These are phyloP conservation scores for Heliconius hortense DNA, from an alignment of 2,888 invertebrate genomes.

Conservation along the genomic window DNA sequence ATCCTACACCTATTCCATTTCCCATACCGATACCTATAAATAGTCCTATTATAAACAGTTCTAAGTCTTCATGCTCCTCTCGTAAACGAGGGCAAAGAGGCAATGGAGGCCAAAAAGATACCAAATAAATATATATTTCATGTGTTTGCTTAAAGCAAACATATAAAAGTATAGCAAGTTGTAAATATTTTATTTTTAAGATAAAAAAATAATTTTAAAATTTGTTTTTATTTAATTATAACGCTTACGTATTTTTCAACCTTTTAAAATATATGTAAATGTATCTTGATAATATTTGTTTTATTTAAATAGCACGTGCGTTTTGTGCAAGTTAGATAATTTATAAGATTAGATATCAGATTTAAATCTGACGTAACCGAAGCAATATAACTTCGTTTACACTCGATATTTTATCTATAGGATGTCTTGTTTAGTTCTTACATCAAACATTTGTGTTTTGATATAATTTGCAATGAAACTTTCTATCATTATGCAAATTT, in stretches of 20 bases:
- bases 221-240: neutral
- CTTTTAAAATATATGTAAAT: constrained; percentile 5
- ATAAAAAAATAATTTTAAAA: constrained; percentile 13
- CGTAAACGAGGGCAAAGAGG: constrained; percentile 36
- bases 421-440: constrained; percentile 23
- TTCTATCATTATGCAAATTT: constrained; percentile 25
- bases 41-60: constrained; percentile 50
- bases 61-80: constrained; percentile 38
- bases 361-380: constrained; percentile 45
- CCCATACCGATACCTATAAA: constrained; percentile 58
- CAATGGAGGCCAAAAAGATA: constrained; percentile 29
- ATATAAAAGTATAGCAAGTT: constrained; percentile 1
- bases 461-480: constrained; percentile 29
- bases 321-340: constrained; percentile 39
- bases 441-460: constrained; percentile 17
- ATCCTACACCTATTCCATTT: constrained; percentile 54
- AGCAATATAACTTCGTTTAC: constrained; percentile 44
- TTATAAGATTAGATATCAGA: constrained; percentile 43
- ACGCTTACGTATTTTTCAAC: neutral
- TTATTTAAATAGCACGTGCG: constrained; percentile 37
- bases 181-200: constrained; percentile 27
- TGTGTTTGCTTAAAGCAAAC: constrained; percentile 5
- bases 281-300: constrained; percentile 19
- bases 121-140: neutral
- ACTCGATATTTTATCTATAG: constrained; percentile 29